Conservation (phyloP, 2,888 invertebrate species). For the Eupithecia insigniata region DNA sequence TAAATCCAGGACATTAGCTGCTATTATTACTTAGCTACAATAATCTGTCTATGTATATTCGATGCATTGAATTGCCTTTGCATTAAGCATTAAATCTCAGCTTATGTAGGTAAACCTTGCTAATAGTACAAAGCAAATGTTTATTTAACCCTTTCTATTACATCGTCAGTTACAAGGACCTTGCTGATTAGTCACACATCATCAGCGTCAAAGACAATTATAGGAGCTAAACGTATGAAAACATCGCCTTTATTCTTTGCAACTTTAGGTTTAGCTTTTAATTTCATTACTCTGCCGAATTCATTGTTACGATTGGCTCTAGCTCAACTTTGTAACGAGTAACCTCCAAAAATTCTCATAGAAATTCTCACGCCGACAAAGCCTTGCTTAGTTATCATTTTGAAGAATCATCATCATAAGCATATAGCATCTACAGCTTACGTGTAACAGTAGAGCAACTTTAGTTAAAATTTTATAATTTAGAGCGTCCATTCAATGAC, state of each 20-base stretch:
- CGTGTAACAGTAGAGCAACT: neutral
- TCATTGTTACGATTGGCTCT: constrained; percentile 20
- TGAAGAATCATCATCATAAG: constrained; percentile 18
- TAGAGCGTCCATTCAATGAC: neutral
- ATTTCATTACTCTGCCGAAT: constrained; percentile 8
- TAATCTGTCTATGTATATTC: neutral
- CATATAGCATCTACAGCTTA: neutral
- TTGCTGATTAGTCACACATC: constrained; percentile 61
- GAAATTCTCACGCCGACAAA: constrained; percentile 26
- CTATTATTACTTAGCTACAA: neutral
- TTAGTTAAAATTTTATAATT: neutral
- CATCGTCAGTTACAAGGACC: constrained; percentile 60
- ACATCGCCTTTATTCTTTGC: constrained; percentile 5
- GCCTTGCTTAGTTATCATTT: constrained; percentile 27
- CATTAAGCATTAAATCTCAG: neutral
- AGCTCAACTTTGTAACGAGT: constrained; percentile 10
- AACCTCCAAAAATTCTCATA: constrained; percentile 31
- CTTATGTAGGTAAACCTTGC: neutral
- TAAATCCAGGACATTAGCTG: neutral
- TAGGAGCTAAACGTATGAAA: constrained; percentile 30
- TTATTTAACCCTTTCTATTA: constrained; percentile 45
- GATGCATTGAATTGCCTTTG: neutral
- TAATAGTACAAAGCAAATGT: constrained; percentile 33
- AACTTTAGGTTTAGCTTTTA: constrained; percentile 11
- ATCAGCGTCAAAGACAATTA: constrained; percentile 64